Base-by-base conservation (phyloP, 2,113 vertebrate species). In the Phyllostomus hastatus region DNA sequence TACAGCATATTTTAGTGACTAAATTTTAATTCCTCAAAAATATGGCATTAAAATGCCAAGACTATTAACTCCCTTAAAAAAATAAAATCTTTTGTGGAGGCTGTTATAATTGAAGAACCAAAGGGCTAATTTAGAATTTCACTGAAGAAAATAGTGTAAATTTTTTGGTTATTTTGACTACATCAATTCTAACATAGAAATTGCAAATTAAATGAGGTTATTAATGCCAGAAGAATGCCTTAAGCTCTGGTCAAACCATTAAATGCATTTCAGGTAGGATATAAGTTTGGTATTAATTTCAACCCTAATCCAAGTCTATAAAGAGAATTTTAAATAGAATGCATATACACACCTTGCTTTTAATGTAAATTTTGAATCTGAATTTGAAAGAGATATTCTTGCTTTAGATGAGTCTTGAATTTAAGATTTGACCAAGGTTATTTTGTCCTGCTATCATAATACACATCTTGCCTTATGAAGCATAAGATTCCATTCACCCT, bases 131-230 rank as follows among this genome's bases (percentile, higher is more conserved):
- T 97, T 79, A 79, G 59, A 93, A 97, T 97, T 82, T 54, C 11
- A 83, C 16, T 50, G 69, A 95, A 96, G 70, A 95, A 22, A 83
- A 92, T 87, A 95, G 90, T 33, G 41, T 83, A 76, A 76, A 66
- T 76, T 80, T 84, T 59, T 48, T 28, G 31, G 31, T 70, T 66
- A 35, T 61, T 94, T 94, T 94, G 84, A 95, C 20, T 35, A 41
- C 0, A 0, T 61, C 86, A 85, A 22, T 91, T 87, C 78, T 91
- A 91, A 84, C 41, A 91, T 17, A 67, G 50, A 92, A 95, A 93
- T 73, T 94, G 46, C 19, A 93, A 96, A 96, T 94, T 93, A 89
- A 93, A 67, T 91, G n/a, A 93, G 81, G 48, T 46, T 91, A 54
- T 90, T 96, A 88, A 26, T 78, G 95, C 24, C 35, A 94, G 76